Evolutionary conservation across 2,797 vertebrate genomes (phyloP), one percentile per base, ranked within the genome.

Genomic region (Lateolabrax maculatus): DNA sequence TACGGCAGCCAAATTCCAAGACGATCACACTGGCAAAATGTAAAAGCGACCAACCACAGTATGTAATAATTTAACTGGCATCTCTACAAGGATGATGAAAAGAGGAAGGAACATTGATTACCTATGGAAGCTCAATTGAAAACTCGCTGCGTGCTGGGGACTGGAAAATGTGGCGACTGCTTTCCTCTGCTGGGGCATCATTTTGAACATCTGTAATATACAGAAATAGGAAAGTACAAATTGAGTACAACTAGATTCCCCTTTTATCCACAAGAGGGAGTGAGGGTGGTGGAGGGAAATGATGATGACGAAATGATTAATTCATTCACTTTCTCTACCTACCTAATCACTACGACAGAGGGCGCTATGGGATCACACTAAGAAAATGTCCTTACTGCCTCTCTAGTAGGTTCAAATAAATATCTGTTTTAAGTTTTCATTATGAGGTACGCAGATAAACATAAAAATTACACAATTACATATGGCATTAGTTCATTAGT

Each of bases 111-210:
- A 16, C 27, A 41, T 49, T 72, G 44, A 83, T 94, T 95, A 99
- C 98, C 98, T 98, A 94, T 99, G 97, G 95, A 98, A 99, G 92
- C 97, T 99, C 95, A 97, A 96, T 87, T 99, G 98, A 89, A 99
- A 99, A 36, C 95, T 97, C 37, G 94, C 91, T 2, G 98, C 98
- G 1, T 99, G 98, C 58, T 97, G 94, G 51, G 97, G 96, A 70
- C 91, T 96, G 92, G 96, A 95, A 89, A 99, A 99, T 83, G 94
- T 98, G 7, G 98, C 98, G 43, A 99, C 89, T 81, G 98, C 98
- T 95, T 98, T 99, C 94, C 98, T 95, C 71, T 99, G 97, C 85
- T 98, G 96, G 43, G 98, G 98, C 77, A 99, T 94, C 98, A 99
- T 98, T 93, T 97, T 95, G 86, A 99, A 97, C 96, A 95, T 98